Base-by-base conservation (phyloP, 2,797 vertebrate species). In the Poecilia gillii region DNA sequence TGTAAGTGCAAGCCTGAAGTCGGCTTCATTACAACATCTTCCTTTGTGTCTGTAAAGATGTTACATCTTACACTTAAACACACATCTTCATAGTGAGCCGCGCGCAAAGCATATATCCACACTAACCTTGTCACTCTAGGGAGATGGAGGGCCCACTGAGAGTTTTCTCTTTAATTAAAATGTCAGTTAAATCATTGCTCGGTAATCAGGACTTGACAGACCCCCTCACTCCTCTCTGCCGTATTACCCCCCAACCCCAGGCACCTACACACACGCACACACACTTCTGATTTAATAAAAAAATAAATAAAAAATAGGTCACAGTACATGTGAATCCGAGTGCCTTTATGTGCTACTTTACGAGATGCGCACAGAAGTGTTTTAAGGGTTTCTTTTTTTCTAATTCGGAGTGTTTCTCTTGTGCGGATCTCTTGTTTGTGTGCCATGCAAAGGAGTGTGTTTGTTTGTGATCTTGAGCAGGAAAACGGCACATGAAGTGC, bases 81-180 rank as follows among this genome's bases (percentile, higher is more conserved):
- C 78, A 47, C 23, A 59, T 77, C 53, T 81, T 70, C 79, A 68
- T 77, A 68, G 85, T 80, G 80, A 91, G 85, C 89, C 85, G 88
- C 88, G 82, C 87, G 84, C 66, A 5, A 53, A 72, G 75, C 88
- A 84, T 84, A 90, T 83, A 81, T 76, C 66, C 85, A 92, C 91
- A 79, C 90, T 89, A 88, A 89, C 90, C 86, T 90, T 93, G 91
- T 93, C 93, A 92, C 92, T 94, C 88, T 87, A 75, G 89, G 90
- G 92, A 95, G 91, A 94, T 92, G 85, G 91, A 93, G 87, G 87
- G 91, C 91, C 92, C 84, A 89, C 88, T 80, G 86, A 94, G 95
- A 94, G 92, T 95, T 94, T 95, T 94, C 92, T 90, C 91, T 95
- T 96, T 96, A 95, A 96, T 96, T 96, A 96, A 96, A 96, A 95